phyloP scores from a whole-genome alignment of 2,113 vertebrate genomes.

The Choloepus hoffmanni region DNA sequence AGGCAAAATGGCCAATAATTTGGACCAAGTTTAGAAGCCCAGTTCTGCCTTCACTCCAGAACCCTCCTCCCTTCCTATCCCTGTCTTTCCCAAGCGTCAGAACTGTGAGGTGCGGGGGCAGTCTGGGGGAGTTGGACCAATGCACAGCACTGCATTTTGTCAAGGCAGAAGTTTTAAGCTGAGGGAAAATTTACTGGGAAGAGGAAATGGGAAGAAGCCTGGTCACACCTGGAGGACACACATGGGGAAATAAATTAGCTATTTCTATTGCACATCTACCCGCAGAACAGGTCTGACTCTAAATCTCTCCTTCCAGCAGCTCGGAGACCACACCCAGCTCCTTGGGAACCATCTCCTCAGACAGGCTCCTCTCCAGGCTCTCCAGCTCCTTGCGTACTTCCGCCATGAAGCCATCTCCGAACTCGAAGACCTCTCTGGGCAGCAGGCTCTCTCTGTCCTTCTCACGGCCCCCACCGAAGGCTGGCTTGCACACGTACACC shows the following conservation, averaged over 20 bases:
- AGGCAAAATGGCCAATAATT: not conserved
- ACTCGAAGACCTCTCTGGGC: constrained; percentile 75
- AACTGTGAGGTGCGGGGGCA: not conserved
- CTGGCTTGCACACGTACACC: constrained; percentile 82
- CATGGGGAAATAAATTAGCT: constrained; percentile 75
- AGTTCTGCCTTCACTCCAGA: not conserved
- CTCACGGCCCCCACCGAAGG: constrained; percentile 64
- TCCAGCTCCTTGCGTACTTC: constrained; percentile 85
- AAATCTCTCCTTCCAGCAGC: constrained; percentile 83
- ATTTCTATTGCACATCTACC: constrained; percentile 85
- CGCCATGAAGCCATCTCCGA: constrained; percentile 81
- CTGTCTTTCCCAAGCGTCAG: not conserved
- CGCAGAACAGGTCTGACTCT: constrained; percentile 52
- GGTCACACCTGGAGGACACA: constrained; percentile 55
- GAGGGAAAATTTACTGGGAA: constrained; percentile 16
- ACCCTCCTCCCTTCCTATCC: not conserved
- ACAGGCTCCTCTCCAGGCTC: constrained; percentile 78
- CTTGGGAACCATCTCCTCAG: constrained; percentile 60
- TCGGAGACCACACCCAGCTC: constrained; percentile 68
- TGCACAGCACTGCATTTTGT: not conserved
- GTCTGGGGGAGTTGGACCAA: not conserved
- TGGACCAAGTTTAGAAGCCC: not conserved
- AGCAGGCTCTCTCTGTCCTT: constrained; percentile 72
- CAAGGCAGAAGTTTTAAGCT: constrained; percentile 22
- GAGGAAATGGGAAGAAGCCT: constrained; percentile 5